These are phyloP conservation scores for Sinelater perroti DNA, from an alignment of 2,888 invertebrate genomes.

Conservation along the genomic window DNA sequence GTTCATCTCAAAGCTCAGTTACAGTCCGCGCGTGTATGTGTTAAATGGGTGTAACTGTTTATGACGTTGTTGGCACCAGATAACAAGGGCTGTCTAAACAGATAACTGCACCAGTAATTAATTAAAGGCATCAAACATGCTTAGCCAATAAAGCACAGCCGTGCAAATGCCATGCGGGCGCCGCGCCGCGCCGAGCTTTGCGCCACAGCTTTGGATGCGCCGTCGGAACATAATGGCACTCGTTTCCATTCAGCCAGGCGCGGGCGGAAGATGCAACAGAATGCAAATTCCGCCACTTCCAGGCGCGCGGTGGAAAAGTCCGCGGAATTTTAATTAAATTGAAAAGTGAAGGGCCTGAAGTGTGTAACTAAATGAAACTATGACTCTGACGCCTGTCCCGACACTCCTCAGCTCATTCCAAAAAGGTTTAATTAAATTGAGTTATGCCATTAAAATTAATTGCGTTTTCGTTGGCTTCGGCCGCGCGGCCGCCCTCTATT, in stretches of 20 bases:
- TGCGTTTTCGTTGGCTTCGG: background rate
- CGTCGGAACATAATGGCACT: background rate
- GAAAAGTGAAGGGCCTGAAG: constrained; percentile 8
- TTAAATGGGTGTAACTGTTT: too few species aligned
- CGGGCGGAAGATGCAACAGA: background rate
- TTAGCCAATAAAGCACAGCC: background rate
- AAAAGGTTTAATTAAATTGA: constrained; percentile 13
- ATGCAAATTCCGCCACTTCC: background rate
- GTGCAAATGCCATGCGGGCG: background rate
- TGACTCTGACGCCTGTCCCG: constrained; percentile 3
- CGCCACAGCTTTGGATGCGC: background rate
- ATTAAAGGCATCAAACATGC: background rate
- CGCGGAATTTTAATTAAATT: constrained; percentile 11
- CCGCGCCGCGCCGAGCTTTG: background rate
- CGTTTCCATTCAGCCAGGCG: background rate
- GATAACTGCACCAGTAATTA: background rate
- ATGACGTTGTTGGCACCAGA: background rate
- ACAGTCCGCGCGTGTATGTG: too few species aligned
- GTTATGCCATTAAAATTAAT: constrained; percentile 15
- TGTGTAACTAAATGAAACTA: constrained; percentile 10
- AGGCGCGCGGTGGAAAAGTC: constrained; percentile 3
- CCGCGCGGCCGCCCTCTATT: background rate
- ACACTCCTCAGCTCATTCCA: constrained; percentile 5
- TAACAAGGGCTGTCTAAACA: background rate
- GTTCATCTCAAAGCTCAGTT: too few species aligned